These are phyloP conservation scores for Stomorhina lunata DNA, from an alignment of 2,888 invertebrate genomes.

Conservation along the genomic window DNA sequence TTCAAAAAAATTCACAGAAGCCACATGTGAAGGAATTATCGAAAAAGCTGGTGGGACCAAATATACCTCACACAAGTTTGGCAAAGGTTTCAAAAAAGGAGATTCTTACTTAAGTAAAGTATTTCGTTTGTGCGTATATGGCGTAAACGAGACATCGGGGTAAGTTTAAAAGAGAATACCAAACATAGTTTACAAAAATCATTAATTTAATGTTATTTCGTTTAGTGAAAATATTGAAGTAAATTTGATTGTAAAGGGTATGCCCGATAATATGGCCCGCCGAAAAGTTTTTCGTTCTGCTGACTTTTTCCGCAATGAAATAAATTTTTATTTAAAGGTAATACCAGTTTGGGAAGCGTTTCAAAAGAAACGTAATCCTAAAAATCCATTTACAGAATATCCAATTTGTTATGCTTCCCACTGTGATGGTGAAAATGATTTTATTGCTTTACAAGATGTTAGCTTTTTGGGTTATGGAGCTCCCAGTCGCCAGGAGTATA, in stretches of 20 bases:
- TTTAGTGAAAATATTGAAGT: conserved; percentile 75
- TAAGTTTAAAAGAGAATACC: conserved; percentile 42
- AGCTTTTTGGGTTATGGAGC: conserved; percentile 79
- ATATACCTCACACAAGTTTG: conserved; percentile 79
- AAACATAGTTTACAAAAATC: background rate
- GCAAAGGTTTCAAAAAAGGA: conserved; percentile 82
- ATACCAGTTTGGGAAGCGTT: conserved; percentile 76
- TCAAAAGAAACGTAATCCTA: conserved; percentile 71
- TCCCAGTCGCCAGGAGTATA: conserved; percentile 81
- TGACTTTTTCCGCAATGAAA: conserved; percentile 87
- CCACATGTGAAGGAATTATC: conserved; percentile 79
- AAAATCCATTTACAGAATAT: conserved; percentile 81
- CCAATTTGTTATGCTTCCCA: conserved; percentile 80
- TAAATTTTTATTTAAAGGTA: conserved; percentile 82
- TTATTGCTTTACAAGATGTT: conserved; percentile 82
- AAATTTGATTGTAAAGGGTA: conserved; percentile 84
- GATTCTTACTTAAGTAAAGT: conserved; percentile 86
- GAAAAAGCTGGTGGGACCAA: conserved; percentile 75
- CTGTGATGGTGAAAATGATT: conserved; percentile 82
- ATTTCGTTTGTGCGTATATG: conserved; percentile 82
- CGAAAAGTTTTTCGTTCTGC: conserved; percentile 84
- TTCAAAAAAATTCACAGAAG: conserved; percentile 78
- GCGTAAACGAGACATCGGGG: conserved; percentile 74
- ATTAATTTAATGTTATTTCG: background rate
- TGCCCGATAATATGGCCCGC: conserved; percentile 84